A percentile compares a stretch with the other conserved stretches of the same genome.
phyloP scores from a whole-genome alignment of 2,888 invertebrate genomes.

The Allacma fusca region DNA sequence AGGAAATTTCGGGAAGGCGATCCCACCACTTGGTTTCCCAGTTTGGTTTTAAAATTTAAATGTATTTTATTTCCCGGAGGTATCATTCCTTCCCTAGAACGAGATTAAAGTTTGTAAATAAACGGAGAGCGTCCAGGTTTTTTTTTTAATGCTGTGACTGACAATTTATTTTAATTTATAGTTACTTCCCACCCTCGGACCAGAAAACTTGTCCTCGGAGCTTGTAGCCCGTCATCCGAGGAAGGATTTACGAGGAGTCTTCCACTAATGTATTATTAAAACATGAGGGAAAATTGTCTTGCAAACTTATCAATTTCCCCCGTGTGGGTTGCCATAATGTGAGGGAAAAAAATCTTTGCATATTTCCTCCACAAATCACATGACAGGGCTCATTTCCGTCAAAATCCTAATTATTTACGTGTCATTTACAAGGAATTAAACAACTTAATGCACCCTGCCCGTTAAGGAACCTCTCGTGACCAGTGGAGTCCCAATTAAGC shows the following conservation, averaged over 20 bases:
- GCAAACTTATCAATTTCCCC: too few relatives aligned
- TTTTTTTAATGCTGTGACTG: slow-evolving; percentile 24
- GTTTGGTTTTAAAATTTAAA: slow-evolving; percentile 27
- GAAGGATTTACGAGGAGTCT: not conserved
- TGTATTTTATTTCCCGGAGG: slow-evolving; percentile 27
- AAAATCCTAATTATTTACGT: too few relatives aligned
- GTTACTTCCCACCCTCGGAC: not conserved
- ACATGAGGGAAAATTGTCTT: not conserved
- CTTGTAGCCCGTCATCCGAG: not conserved
- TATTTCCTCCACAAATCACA: too few relatives aligned
- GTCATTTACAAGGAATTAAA: too few relatives aligned
- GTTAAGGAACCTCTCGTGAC: too few relatives aligned
- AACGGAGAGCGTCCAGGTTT: not conserved
- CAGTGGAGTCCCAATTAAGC: too few relatives aligned
- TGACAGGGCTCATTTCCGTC: too few relatives aligned
- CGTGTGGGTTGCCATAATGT: too few relatives aligned
- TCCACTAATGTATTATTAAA: not conserved
- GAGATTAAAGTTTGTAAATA: slow-evolving; percentile 28
- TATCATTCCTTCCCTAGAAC: slow-evolving; percentile 22
- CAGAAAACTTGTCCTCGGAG: not conserved
- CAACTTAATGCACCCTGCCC: too few relatives aligned
- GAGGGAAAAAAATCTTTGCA: too few relatives aligned
- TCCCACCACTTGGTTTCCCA: not conserved
- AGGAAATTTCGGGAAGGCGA: not conserved
- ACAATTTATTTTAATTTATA: slow-evolving; percentile 29